phyloP scores from a whole-genome alignment of 2,888 invertebrate genomes.

The Pharmacophagus antenor region DNA sequence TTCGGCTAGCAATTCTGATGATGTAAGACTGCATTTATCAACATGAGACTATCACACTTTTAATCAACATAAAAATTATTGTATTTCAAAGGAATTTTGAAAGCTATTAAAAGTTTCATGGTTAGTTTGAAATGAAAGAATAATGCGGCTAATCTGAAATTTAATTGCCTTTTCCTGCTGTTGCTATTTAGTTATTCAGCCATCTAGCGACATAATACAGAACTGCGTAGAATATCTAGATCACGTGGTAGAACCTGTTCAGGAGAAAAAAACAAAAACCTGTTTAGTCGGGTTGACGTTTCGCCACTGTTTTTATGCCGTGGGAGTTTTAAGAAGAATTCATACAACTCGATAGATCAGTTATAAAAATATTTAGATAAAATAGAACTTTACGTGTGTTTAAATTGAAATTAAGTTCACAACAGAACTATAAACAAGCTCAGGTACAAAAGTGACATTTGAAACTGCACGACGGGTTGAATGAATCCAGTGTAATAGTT shows the following conservation, averaged over 20 bases:
- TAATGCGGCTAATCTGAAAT: constrained; percentile 36
- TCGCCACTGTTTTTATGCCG: constrained; percentile 66
- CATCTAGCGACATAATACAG: constrained; percentile 50
- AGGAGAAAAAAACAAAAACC: constrained; percentile 61
- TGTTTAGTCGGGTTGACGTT: constrained; percentile 70
- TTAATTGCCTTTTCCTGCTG: constrained; percentile 43
- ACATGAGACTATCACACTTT: constrained; percentile 34
- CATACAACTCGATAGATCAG: constrained; percentile 37
- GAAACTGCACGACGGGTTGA: constrained; percentile 31
- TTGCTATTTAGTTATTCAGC: constrained; percentile 36
- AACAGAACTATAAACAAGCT: constrained; percentile 15
- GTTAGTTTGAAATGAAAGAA: constrained; percentile 53
- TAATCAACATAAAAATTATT: constrained; percentile 62
- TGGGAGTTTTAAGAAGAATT: constrained; percentile 45
- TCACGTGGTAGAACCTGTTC: constrained; percentile 57
- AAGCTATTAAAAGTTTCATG: constrained; percentile 56
- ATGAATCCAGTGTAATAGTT: constrained; percentile 41
- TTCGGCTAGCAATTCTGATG: neutral
- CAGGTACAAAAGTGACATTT: constrained; percentile 29
- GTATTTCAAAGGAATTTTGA: constrained; percentile 47
- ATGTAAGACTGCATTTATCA: neutral
- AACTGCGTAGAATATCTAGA: constrained; percentile 49
- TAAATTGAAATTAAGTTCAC: constrained; percentile 12
- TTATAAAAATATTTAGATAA: constrained; percentile 28
- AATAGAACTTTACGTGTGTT: constrained; percentile 21